phyloP scores from a whole-genome alignment of 2,113 vertebrate genomes.

The Ptyas mucosa region DNA sequence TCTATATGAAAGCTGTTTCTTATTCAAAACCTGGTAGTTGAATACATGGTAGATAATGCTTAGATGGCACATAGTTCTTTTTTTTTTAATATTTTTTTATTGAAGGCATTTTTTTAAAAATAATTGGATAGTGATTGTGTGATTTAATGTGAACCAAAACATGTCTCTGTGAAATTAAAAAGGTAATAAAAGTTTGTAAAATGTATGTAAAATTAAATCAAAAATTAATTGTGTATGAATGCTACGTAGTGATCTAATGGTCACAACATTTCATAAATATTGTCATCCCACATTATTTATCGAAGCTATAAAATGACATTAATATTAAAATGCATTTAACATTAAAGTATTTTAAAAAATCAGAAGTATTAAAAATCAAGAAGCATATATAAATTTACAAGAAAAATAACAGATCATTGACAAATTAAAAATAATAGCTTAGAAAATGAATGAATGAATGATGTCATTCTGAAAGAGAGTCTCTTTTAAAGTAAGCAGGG shows the following conservation, averaged over 20 bases:
- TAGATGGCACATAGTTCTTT: background rate
- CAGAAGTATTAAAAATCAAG: background rate
- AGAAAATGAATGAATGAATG: background rate
- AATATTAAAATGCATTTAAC: background rate
- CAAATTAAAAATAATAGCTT: background rate
- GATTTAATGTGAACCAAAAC: background rate
- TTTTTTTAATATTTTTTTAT: background rate
- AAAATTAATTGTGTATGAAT: background rate
- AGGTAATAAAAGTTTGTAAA: background rate
- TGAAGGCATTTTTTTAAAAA: background rate
- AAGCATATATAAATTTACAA: background rate
- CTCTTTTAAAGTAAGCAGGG: background rate
- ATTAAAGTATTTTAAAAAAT: background rate
- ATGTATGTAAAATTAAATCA: background rate
- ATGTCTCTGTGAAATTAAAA: background rate
- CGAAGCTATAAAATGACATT: background rate
- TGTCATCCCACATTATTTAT: background rate
- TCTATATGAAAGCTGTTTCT: background rate
- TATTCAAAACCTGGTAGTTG: background rate
- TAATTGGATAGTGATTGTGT: background rate
- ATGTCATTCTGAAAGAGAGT: background rate
- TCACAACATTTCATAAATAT: background rate
- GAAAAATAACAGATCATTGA: background rate
- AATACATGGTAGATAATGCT: background rate
- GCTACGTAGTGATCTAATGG: background rate